Evolutionary conservation across 2,797 vertebrate species (phyloP), one percentile per base, ranked within the genome.

Genomic region (Coracias cyanogaster): DNA sequence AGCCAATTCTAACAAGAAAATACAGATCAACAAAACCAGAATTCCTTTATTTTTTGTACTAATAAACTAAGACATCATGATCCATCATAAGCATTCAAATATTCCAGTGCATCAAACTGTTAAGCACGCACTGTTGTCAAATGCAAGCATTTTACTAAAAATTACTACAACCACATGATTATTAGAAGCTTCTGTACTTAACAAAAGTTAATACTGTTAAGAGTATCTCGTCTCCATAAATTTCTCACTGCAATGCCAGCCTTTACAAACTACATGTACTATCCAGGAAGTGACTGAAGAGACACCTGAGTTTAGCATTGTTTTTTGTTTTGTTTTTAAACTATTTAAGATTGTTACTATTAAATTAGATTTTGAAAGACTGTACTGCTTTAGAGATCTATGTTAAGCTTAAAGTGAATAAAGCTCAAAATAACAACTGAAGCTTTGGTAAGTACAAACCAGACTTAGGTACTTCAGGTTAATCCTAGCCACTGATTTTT

Each of bases 1-100:
- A 94, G 93, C 48, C 57, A 86, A 81, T 93, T 86, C 86, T 93
- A 94, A 72, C 57, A 87, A 62, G 82, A 93, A 95, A 93, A 54
- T 33, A 54, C 18, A 43, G 37, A 49, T 25, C 35, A 82, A 80
- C 43, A 86, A 93, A 91, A 81, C 21, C n/a, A 67, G 64, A 82
- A 67, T 67, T 90, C 86, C 94, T 49, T 57, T 92, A 65, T 67
- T 43, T 70, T n/a, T n/a, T n/a, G n/a, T n/a, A n/a, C n/a, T n/a
- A n/a, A n/a, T 65, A 51, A 94, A 52, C 45, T 79, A 73, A 85
- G 10, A 7, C 22, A 43, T 54, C 7, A 15, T 43, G 13, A 43
- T 54, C 8, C 46, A 20, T n/a, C 35, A 52, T 13, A 4, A 86
- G 26, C 21, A 25, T 37, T 43, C 41, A 11, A 43, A 43, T 43